Percentiles rank a stretch among this genome's conserved stretches.
phyloP scores from a whole-genome alignment of 2,113 vertebrate genomes.

The Paraplagusia blochii region DNA sequence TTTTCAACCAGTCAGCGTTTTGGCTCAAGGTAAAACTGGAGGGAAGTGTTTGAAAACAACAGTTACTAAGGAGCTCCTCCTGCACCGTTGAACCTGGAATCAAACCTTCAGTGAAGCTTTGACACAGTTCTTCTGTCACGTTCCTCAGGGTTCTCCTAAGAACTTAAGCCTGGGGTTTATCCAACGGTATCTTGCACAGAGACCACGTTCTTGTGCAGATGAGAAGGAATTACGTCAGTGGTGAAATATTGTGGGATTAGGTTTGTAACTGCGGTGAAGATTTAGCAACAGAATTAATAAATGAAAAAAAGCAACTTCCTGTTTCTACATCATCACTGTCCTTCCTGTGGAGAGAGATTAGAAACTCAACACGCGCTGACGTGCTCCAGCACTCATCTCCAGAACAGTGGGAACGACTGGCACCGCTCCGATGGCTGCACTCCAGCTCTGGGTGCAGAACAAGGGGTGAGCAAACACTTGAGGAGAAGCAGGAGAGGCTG shows the following conservation, averaged over 20 bases:
- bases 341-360: too few relatives aligned
- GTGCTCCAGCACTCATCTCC: too few relatives aligned
- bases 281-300: too few relatives aligned
- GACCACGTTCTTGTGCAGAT: slow-evolving; percentile 2
- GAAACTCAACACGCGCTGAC: too few relatives aligned
- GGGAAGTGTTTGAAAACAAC: too few relatives aligned
- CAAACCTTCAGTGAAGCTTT: too few relatives aligned
- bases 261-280: too few relatives aligned
- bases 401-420: neutral
- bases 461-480: slow-evolving; percentile 34
- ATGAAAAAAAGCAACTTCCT: too few relatives aligned
- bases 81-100: neutral
- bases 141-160: slow-evolving; percentile 4
- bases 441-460: slow-evolving; percentile 15
- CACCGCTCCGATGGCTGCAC: neutral
- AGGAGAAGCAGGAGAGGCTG: slow-evolving; percentile 1
- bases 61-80: neutral
- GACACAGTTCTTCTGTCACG: slow-evolving; percentile 5
- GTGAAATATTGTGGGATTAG: too few relatives aligned
- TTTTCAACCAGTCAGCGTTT: too few relatives aligned
- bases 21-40: too few relatives aligned
- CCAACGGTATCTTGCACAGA: neutral
- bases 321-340: too few relatives aligned
- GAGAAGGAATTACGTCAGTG: neutral
- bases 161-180: slow-evolving; percentile 12